These are phyloP conservation scores for Callimorpha dominula DNA, from an alignment of 2,888 invertebrate genomes.

Conservation along the genomic window DNA sequence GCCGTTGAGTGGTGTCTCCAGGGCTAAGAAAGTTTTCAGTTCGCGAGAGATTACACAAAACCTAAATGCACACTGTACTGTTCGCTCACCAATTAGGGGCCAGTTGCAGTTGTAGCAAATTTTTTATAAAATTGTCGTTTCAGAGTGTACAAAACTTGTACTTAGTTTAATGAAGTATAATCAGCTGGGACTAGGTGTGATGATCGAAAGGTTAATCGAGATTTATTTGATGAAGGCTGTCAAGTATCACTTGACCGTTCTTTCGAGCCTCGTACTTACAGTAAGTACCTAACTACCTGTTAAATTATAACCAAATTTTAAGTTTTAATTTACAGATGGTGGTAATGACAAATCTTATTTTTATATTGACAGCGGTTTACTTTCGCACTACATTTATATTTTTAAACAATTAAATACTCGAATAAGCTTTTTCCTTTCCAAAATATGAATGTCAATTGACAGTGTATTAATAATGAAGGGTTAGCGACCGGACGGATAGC, in stretches of 20 bases:
- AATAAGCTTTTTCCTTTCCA: slow-evolving; percentile 47
- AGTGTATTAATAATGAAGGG: slow-evolving; percentile 67
- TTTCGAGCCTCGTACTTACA: neutral
- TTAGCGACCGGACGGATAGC: slow-evolving; percentile 71
- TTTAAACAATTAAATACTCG: neutral
- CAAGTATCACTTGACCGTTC: neutral
- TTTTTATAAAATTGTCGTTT: no score
- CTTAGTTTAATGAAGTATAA: neutral
- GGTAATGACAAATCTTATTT: neutral
- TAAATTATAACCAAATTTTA: neutral
- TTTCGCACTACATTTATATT: neutral
- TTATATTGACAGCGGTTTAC: neutral
- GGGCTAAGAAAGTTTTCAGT: neutral
- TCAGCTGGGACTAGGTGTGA: neutral
- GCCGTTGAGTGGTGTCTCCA: no score
- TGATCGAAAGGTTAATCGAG: neutral
- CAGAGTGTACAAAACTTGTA: neutral
- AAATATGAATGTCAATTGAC: slow-evolving; percentile 54
- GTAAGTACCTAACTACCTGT: neutral
- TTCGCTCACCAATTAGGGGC: neutral
- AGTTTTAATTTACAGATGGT: neutral
- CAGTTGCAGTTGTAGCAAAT: no score
- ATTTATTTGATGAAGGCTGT: neutral
- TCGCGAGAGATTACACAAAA: neutral
- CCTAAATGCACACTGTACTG: no score